These are phyloP conservation scores for Heliopora coerulea DNA, from an alignment of 92 coral and sea anemone species.

Conservation along the genomic window DNA sequence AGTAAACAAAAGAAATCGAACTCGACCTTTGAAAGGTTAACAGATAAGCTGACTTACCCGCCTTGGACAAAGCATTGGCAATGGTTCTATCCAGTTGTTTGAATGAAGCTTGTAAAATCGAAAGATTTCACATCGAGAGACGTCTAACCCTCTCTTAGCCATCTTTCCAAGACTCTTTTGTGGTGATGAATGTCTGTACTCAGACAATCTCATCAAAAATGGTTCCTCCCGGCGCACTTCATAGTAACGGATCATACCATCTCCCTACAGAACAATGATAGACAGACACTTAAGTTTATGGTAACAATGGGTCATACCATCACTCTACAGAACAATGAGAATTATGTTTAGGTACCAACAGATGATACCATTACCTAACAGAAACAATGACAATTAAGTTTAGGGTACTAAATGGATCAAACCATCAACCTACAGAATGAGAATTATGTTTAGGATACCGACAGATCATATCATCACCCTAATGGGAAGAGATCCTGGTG, in stretches of 20 bases:
- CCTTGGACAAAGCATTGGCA: conserved; percentile 89
- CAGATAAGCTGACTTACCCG: conserved; percentile 81
- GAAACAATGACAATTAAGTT: no score
- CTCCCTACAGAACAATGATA: conserved; percentile 62
- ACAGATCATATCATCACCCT: no score
- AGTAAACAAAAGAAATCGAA: no score
- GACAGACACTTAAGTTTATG: not conserved
- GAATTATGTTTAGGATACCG: no score
- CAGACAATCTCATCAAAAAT: conserved; percentile 70
- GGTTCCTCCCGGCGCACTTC: conserved; percentile 73
- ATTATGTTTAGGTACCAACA: no score
- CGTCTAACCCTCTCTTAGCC: conserved; percentile 90
- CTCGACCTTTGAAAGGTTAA: no score
- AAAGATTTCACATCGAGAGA: conserved; percentile 72
- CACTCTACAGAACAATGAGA: no score
- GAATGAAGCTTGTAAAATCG: conserved; percentile 90
- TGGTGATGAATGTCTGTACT: conserved; percentile 87
- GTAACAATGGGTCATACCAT: no score
- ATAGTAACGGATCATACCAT: conserved; percentile 90
- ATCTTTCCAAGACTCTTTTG: conserved; percentile 91
- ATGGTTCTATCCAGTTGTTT: conserved; percentile 77
- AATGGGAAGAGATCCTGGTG: no score
- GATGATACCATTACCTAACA: no score
- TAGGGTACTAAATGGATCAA: no score
- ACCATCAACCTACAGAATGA: no score